Evolutionary conservation across 2,797 vertebrate genomes (phyloP), one percentile per base, ranked within the genome.

Genomic region (Rhinophrynus dorsalis): DNA sequence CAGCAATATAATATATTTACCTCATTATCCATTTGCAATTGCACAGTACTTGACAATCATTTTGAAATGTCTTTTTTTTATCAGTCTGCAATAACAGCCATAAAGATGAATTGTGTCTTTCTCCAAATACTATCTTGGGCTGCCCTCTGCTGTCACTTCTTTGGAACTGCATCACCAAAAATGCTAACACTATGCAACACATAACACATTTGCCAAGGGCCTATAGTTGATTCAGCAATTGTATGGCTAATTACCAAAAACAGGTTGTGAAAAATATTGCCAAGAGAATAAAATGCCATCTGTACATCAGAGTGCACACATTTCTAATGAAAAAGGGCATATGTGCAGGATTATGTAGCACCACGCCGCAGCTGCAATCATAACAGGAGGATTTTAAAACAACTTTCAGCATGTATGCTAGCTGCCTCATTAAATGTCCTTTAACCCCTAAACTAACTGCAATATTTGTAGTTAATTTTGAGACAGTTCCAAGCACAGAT

Each of bases 61-160:
- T n/a, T n/a, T n/a, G n/a, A n/a, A n/a, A n/a, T n/a, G n/a, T n/a
- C n/a, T n/a, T n/a, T n/a, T n/a, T n/a, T n/a, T n/a, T n/a, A n/a
- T n/a, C n/a, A n/a, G n/a, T n/a, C n/a, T n/a, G n/a, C n/a, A n/a
- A 30, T 30, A 30, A 30, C 4, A 30, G 9, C 29, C 9, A 9
- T 30, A 30, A 30, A 30, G 29, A 4, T 30, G 9, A 30, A 30
- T 30, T 30, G 2, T 54, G 7, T 7, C 6, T n/a, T 44, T 32
- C 13, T 32, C 26, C 3, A 79, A 78, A 50, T 11, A 4, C 76
- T 77, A 82, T 75, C 82, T 67, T 81, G 78, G 61, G 82, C 83
- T 84, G 87, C 87, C 89, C 88, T 86, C 90, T 91, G 85, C 66
- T 81, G 90, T 78, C 24, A 0, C 1, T 23, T 1, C 0, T 0